These are phyloP conservation scores for Fragum whitleyi DNA, from an alignment of 2,888 invertebrate species.

Conservation along the genomic window DNA sequence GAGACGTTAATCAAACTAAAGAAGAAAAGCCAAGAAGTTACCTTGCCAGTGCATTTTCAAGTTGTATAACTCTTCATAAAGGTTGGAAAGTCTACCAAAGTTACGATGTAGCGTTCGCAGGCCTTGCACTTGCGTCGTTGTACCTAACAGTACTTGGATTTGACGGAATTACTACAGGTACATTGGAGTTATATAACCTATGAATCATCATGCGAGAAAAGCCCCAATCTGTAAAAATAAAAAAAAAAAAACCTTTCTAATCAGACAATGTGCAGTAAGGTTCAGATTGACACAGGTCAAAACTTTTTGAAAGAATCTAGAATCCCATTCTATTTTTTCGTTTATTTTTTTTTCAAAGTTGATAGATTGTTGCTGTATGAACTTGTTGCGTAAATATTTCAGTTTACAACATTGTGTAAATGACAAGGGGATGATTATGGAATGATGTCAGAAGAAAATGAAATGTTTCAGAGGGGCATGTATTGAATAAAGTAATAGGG, in stretches of 20 bases:
- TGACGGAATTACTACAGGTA: conserved; percentile 86
- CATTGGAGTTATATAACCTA: conserved; percentile 27
- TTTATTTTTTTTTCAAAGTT: too few species aligned
- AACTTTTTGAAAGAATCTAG: too few species aligned
- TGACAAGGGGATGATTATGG: too few species aligned
- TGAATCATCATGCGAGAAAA: background rate
- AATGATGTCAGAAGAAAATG: too few species aligned
- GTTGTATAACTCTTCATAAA: conserved; percentile 66
- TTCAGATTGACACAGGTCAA: too few species aligned
- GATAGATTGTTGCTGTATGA: too few species aligned
- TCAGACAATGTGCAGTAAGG: background rate
- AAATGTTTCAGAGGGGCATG: too few species aligned
- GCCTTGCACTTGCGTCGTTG: conserved; percentile 85
- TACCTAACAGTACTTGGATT: conserved; percentile 87
- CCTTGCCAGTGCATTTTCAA: conserved; percentile 53
- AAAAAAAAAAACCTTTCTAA: background rate
- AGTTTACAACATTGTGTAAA: too few species aligned
- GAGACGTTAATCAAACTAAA: background rate
- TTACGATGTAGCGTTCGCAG: conserved; percentile 85
- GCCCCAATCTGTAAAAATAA: background rate
- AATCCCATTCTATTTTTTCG: too few species aligned
- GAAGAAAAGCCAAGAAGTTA: conserved; percentile 1
- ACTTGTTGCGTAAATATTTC: too few species aligned
- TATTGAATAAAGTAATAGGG: too few species aligned
- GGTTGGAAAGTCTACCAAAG: conserved; percentile 85